Evolutionary conservation across 2,888 invertebrate genomes (phyloP), one percentile per base, ranked within the genome.

Genomic region (Lepidonotus clava): DNA sequence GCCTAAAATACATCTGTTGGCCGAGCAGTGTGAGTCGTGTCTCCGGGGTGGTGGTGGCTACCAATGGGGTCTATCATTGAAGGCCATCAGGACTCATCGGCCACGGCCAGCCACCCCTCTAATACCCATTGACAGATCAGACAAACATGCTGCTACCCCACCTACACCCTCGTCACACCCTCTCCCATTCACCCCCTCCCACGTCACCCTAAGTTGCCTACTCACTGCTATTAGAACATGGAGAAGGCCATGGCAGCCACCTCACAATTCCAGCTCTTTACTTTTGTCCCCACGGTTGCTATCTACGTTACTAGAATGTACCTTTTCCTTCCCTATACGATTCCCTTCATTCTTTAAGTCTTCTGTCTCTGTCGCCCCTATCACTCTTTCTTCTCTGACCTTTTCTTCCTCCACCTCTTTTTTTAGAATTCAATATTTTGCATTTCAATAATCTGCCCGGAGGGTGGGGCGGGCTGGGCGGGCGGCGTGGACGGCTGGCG

Each of bases 61-160:
- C 80, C 80, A 80, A 80, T 80, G 46, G 80, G 80, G 41, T 80
- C 80, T 80, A 80, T 80, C 80, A 80, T 80, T 80, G 80, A 80
- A 80, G 80, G 80, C 80, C 80, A 80, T 80, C 80, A 80, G 46
- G 46, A 80, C 80, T 80, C 80, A 80, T 80, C 80, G 41, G 80
- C 41, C 41, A 32, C 28, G 18, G 46, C 41, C 24, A 24, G 28
- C 80, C 46, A 34, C 41, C 46, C 80, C 80, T 51, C 80, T 80
- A 80, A 80, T 80, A 80, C 80, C 80, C 80, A 80, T 80, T 80
- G 80, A 80, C 80, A 80, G 80, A 80, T 80, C 80, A 80, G 80
- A 80, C 80, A 80, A 80, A 80, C 46, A 80, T 18, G 46, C 46
- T 18, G 11, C 51, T 41, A 32, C 46, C 80, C 51, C 46, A 6